phyloP scores from a whole-genome alignment of 2,797 vertebrate species.

The Anabas testudineus region DNA sequence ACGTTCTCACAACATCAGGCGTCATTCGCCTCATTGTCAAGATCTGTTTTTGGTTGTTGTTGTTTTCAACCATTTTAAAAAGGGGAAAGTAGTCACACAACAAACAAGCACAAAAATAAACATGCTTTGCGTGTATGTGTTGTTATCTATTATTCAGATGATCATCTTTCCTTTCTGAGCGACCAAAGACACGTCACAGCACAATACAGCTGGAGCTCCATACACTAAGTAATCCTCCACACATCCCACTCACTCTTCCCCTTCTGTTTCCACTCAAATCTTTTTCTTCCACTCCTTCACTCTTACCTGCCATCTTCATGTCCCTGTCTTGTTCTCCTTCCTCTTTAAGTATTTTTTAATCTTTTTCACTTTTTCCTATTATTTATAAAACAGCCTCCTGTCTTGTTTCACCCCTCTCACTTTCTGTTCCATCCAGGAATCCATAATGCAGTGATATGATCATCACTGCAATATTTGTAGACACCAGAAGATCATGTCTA shows the following conservation, averaged over 20 bases:
- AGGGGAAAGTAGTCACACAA: constrained; percentile 22
- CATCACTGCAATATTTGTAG: neutral
- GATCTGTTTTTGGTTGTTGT: constrained; percentile 3
- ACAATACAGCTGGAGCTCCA: constrained; percentile 57
- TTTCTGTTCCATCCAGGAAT: constrained; percentile 11
- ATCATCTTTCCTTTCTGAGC: constrained; percentile 52
- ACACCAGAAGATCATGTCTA: constrained; percentile 1
- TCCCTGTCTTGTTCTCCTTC: neutral
- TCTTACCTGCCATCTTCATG: neutral
- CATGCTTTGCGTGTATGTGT: constrained; percentile 24
- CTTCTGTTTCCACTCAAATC: constrained; percentile 31
- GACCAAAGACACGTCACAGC: constrained; percentile 57
- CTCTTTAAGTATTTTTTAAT: constrained; percentile 11
- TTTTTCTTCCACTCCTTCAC: constrained; percentile 24
- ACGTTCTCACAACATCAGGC: neutral
- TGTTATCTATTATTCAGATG: constrained; percentile 67
- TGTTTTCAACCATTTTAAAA: constrained; percentile 9
- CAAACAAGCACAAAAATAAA: constrained; percentile 52
- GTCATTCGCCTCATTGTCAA: constrained; percentile 2
- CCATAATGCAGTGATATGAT: constrained; percentile 20
- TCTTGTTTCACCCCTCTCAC: constrained; percentile 1
- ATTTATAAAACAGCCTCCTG: constrained; percentile 25
- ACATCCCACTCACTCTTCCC: constrained; percentile 61
- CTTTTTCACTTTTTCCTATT: constrained; percentile 15
- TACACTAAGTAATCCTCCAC: constrained; percentile 59